These are phyloP conservation scores for Thalassoma bifasciatum DNA, from an alignment of 2,113 vertebrate genomes.

Conservation along the genomic window DNA sequence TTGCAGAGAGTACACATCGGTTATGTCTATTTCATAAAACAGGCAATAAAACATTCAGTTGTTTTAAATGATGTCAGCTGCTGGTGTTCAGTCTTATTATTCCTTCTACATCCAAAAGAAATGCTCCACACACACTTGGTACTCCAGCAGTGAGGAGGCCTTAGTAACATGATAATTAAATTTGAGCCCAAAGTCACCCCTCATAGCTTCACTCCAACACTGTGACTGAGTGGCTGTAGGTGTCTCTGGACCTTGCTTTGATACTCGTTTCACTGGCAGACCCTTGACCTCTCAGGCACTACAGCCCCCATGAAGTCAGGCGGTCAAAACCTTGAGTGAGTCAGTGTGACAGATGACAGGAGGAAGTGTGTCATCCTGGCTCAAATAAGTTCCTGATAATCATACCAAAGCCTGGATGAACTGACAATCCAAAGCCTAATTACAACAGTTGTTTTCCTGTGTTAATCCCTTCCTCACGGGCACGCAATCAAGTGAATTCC, in stretches of 20 bases:
- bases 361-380: conserved; percentile 38
- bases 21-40: background rate
- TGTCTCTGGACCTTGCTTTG: conserved; percentile 10
- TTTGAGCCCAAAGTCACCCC: background rate
- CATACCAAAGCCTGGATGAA: conserved; percentile 7
- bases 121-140: background rate
- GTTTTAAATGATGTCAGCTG: background rate
- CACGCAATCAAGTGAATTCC: background rate
- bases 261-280: conserved; percentile 13
- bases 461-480: background rate
- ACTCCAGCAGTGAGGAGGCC: background rate
- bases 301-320: conserved; percentile 35
- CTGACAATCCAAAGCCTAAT: background rate
- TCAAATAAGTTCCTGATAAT: background rate
- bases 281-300: conserved; percentile 29
- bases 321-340: conserved; percentile 52
- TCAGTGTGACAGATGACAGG: conserved; percentile 41
- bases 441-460: conserved; percentile 2
- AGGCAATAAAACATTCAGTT: background rate
- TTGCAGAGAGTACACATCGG: background rate
- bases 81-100: background rate
- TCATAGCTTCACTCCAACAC: background rate
- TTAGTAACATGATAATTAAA: background rate
- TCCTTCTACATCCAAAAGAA: background rate
- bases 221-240: background rate